phyloP scores from a whole-genome alignment of 2,113 vertebrate genomes.

The Varanus salvator region DNA sequence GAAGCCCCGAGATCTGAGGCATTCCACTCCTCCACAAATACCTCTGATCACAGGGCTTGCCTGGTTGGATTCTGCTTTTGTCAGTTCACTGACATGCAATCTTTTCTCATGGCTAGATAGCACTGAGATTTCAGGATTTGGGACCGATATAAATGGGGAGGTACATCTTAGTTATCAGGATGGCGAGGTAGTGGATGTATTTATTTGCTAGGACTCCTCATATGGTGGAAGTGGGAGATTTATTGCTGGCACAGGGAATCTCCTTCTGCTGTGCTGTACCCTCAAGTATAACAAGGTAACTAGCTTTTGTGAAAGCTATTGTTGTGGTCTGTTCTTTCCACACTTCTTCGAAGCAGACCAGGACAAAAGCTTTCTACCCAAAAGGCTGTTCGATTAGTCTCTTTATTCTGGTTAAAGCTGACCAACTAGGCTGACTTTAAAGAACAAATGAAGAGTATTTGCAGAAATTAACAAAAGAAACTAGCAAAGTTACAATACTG shows the following conservation, averaged over 20 bases:
- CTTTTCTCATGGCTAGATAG: neutral
- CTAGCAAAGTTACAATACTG: too few relatives aligned
- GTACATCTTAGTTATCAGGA: neutral
- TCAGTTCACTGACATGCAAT: neutral
- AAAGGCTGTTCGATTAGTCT: too few relatives aligned
- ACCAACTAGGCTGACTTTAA: too few relatives aligned
- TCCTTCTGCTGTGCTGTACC: neutral
- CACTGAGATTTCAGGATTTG: neutral
- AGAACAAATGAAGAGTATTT: too few relatives aligned
- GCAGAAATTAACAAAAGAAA: too few relatives aligned
- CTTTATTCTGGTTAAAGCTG: too few relatives aligned
- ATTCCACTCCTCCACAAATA: neutral
- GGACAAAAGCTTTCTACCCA: too few relatives aligned
- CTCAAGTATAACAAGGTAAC: neutral
- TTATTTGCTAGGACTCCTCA: neutral
- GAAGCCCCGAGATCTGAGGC: neutral
- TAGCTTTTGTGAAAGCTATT: neutral
- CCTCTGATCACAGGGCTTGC: neutral
- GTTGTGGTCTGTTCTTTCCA: too few relatives aligned
- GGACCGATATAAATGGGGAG: neutral
- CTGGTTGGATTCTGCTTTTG: neutral
- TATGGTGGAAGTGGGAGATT: neutral
- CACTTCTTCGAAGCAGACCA: too few relatives aligned
- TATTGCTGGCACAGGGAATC: neutral
- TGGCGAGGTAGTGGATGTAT: neutral